Percentiles rank a stretch among this genome's conserved stretches.
These are phyloP conservation scores for Chymomyza procnemis DNA, from an alignment of 2,888 invertebrate genomes.

Conservation along the genomic window DNA sequence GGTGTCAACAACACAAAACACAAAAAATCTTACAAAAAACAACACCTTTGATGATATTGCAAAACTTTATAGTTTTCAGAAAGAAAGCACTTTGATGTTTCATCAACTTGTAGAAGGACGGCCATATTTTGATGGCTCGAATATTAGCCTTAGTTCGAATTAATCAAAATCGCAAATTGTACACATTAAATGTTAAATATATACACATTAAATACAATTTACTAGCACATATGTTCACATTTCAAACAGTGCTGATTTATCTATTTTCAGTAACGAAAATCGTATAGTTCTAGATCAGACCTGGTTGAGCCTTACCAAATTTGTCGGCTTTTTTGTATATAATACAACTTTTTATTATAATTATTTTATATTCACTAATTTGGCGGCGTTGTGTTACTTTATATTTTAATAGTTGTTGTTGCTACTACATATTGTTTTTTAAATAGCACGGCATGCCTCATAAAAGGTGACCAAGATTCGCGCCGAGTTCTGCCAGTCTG, in stretches of 20 bases:
- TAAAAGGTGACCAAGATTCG: neutral
- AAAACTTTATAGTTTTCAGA: neutral
- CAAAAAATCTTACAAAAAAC: neutral
- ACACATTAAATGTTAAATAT: neutral
- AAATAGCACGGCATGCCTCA: neutral
- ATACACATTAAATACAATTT: slow-evolving; percentile 30
- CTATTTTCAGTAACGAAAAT: slow-evolving; percentile 55
- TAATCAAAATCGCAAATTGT: slow-evolving; percentile 39
- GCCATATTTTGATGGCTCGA: neutral
- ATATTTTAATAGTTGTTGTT: neutral
- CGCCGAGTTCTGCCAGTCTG: neutral
- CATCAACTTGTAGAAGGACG: slow-evolving; percentile 25
- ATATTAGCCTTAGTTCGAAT: neutral
- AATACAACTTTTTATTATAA: neutral
- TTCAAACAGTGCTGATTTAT: slow-evolving; percentile 19
- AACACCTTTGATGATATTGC: neutral
- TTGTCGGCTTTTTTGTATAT: neutral
- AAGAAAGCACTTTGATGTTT: slow-evolving; percentile 55
- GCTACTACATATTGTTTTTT: neutral
- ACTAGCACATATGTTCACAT: slow-evolving; percentile 36
- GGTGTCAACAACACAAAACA: slow-evolving; percentile 55
- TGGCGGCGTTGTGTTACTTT: neutral
- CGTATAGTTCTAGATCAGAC: slow-evolving; percentile 2
- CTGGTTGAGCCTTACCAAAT: neutral
- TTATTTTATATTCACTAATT: neutral